Evolutionary conservation across 2,888 invertebrate species (phyloP).

Genomic region (Caenorhabditis japonica): DNA sequence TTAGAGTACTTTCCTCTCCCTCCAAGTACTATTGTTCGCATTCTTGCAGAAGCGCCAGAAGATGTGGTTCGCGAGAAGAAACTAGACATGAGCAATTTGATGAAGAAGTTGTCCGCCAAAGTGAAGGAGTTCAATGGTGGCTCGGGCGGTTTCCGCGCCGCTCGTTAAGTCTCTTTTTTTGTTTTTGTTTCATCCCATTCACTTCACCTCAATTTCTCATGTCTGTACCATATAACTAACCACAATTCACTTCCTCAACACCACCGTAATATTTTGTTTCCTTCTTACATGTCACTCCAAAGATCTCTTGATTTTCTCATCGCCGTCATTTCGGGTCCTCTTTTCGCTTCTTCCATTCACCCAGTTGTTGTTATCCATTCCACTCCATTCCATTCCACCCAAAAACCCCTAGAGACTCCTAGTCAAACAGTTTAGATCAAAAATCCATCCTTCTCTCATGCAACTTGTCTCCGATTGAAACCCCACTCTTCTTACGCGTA

Average conservation of each 20-base stretch:
- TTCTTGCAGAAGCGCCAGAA: constrained; percentile 36
- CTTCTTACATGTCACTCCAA: constrained; percentile 24
- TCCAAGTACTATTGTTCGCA: not conserved
- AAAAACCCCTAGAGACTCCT: constrained; percentile 6
- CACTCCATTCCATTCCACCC: not conserved
- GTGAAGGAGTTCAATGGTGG: constrained; percentile 69
- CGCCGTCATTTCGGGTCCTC: constrained; percentile 14
- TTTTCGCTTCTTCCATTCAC: too few species aligned
- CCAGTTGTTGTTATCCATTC: constrained; percentile 6
- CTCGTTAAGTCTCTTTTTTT: constrained; percentile 25
- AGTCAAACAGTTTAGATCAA: constrained; percentile 23
- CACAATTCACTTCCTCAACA: not conserved
- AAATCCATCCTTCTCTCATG: constrained; percentile 7
- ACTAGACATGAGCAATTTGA: constrained; percentile 57
- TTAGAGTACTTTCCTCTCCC: not conserved
- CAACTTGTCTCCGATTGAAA: constrained; percentile 9
- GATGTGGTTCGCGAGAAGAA: constrained; percentile 45
- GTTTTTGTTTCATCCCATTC: not conserved
- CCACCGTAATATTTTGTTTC: constrained; percentile 11
- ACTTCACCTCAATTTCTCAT: too few species aligned
- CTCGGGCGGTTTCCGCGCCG: constrained; percentile 58
- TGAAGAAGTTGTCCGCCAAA: constrained; percentile 73
- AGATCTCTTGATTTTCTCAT: constrained; percentile 33
- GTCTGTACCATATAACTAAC: constrained; percentile 51
- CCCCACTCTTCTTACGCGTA: constrained; percentile 24